Evolutionary conservation across 2,888 invertebrate genomes (phyloP).

Genomic region (Pyrrhia umbra): DNA sequence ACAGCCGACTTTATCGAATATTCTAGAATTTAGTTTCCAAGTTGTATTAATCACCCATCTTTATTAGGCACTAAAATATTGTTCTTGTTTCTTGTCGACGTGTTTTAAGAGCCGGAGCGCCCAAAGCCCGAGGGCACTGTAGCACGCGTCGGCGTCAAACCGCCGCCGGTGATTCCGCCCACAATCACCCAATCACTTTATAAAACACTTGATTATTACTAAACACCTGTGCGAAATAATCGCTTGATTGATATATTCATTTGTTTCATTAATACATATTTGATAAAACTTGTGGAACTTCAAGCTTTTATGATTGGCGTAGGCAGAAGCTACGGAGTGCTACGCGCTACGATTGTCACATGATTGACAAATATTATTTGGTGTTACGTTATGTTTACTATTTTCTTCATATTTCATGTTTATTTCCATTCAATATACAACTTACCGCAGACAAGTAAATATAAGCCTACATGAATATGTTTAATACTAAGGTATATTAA

Average conservation of each 20-base stretch:
- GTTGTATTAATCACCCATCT: constrained; percentile 38
- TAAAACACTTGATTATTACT: constrained; percentile 50
- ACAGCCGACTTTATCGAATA: neutral
- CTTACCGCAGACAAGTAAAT: neutral
- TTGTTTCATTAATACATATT: neutral
- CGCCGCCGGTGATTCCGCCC: constrained; percentile 58
- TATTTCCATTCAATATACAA: too few relatives aligned
- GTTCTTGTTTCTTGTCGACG: constrained; percentile 41
- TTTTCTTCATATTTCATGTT: too few relatives aligned
- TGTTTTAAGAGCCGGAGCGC: constrained; percentile 29
- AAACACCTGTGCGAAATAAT: constrained; percentile 52
- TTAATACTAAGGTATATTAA: constrained; percentile 19
- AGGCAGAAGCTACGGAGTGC: constrained; percentile 22
- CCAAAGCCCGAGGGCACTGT: constrained; percentile 34
- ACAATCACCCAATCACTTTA: constrained; percentile 58
- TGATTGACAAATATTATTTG: too few relatives aligned
- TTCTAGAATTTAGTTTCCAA: neutral
- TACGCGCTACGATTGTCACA: neutral
- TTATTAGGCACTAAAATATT: constrained; percentile 46
- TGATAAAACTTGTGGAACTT: neutral
- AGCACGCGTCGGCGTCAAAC: constrained; percentile 58
- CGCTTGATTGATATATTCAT: constrained; percentile 20
- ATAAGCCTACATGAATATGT: constrained; percentile 1
- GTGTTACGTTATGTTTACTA: too few relatives aligned
- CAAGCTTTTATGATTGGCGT: constrained; percentile 2